A percentile compares a stretch with the other conserved stretches of the same genome.
phyloP scores from a whole-genome alignment of 1,140 invertebrate species.

The Steinernema feltiae region DNA sequence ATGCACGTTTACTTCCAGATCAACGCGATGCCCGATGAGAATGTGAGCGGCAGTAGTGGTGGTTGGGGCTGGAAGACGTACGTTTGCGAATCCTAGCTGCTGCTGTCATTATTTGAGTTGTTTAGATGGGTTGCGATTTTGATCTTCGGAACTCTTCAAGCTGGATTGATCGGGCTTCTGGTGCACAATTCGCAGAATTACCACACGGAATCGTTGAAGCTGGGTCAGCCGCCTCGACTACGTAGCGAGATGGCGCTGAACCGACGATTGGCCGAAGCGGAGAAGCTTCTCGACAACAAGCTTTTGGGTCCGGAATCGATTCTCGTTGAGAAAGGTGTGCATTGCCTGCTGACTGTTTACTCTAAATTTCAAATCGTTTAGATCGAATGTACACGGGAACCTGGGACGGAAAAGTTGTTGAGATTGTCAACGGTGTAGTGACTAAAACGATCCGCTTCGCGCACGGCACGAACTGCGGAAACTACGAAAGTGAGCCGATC shows the following conservation, averaged over 20 bases:
- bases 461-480: slow-evolving; percentile 24
- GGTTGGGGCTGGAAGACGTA: background rate
- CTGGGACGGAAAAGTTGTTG: slow-evolving; percentile 48
- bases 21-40: no score
- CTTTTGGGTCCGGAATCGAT: slow-evolving; percentile 51
- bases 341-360: background rate
- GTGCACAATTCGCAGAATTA: background rate
- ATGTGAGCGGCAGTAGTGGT: no score
- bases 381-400: slow-evolving; percentile 47
- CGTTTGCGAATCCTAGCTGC: background rate
- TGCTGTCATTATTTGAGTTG: background rate
- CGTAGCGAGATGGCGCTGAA: background rate
- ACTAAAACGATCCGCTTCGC: slow-evolving; percentile 39
- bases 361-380: no score
- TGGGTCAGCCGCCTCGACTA: background rate
- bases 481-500: slow-evolving; percentile 39
- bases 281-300: slow-evolving; percentile 43
- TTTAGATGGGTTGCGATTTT: background rate
- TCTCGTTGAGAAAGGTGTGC: slow-evolving; percentile 43
- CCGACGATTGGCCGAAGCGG: slow-evolving; percentile 15
- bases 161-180: background rate
- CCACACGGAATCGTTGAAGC: background rate
- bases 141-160: background rate
- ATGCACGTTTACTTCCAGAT: no score
- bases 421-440: slow-evolving; percentile 49